phyloP scores from a whole-genome alignment of 2,797 vertebrate genomes.

The Pseudomugil gertrudae region DNA sequence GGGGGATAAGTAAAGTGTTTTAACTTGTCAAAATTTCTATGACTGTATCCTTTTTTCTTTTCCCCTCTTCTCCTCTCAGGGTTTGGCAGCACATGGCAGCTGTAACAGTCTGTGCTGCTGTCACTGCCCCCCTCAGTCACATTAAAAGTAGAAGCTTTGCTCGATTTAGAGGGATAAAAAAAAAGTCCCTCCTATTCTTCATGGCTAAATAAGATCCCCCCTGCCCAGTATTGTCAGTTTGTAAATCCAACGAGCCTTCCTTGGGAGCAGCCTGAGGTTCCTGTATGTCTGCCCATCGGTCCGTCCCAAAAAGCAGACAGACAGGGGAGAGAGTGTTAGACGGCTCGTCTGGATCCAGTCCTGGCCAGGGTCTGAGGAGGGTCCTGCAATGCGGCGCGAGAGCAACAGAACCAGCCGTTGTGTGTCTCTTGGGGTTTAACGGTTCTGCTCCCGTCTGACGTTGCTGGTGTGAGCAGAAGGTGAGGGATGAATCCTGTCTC shows the following conservation, averaged over 20 bases:
- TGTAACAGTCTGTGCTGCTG: constrained; percentile 80
- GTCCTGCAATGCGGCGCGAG: constrained; percentile 84
- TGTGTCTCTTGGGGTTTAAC: constrained; percentile 69
- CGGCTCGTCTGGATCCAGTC: constrained; percentile 85
- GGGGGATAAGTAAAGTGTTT: constrained; percentile 74
- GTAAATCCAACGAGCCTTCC: constrained; percentile 78
- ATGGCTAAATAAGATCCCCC: constrained; percentile 62
- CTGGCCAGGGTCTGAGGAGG: constrained; percentile 80
- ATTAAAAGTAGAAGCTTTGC: constrained; percentile 64
- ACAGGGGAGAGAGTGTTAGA: constrained; percentile 75
- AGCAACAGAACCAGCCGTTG: constrained; percentile 77
- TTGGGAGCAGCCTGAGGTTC: constrained; percentile 79
- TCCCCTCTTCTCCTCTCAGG: constrained; percentile 83
- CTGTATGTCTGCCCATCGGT: constrained; percentile 75
- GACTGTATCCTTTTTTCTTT: constrained; percentile 81
- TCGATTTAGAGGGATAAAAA: constrained; percentile 58
- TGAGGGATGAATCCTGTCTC: constrained; percentile 78
- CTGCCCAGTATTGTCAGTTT: constrained; percentile 67
- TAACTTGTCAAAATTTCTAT: constrained; percentile 73
- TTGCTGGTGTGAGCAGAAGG: constrained; percentile 81
- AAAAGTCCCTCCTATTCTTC: constrained; percentile 51
- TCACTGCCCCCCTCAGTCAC: constrained; percentile 75
- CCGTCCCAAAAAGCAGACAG: constrained; percentile 73
- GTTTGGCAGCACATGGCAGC: constrained; percentile 82
- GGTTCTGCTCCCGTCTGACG: constrained; percentile 84